Conservation (phyloP, 2,888 invertebrate species). For the Ischnus inquisitorius region DNA sequence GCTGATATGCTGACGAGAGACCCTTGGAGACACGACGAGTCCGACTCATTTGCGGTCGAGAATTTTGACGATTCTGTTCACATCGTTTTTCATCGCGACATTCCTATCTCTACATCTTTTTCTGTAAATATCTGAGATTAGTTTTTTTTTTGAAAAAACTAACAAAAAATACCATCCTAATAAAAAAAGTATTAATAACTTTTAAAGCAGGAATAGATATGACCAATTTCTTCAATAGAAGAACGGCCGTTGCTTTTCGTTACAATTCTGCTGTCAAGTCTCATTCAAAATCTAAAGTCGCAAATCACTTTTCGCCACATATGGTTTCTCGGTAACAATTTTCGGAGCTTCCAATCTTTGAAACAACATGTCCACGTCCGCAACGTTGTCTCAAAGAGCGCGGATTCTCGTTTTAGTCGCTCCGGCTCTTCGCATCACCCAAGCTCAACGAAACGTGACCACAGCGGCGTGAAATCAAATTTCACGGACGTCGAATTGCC, state of each 20-base stretch:
- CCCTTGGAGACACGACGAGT: slow-evolving; percentile 48
- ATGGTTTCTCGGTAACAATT: neutral
- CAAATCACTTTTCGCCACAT: slow-evolving; percentile 31
- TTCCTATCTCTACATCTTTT: no score
- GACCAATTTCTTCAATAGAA: neutral
- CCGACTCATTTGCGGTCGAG: slow-evolving; percentile 26
- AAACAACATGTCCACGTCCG: slow-evolving; percentile 20
- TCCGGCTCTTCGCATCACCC: slow-evolving; percentile 9
- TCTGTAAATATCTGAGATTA: neutral
- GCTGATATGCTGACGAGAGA: slow-evolving; percentile 57
- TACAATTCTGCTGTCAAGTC: neutral
- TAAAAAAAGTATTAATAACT: no score
- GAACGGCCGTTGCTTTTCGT: neutral
- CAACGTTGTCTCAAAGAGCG: slow-evolving; percentile 7
- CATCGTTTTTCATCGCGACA: neutral
- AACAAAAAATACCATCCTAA: no score
- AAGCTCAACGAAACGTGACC: slow-evolving; percentile 46
- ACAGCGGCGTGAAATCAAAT: slow-evolving; percentile 76
- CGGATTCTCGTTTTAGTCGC: slow-evolving; percentile 14
- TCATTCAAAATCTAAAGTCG: neutral
- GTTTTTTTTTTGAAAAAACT: neutral
- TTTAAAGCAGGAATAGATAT: neutral
- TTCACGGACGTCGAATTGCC: slow-evolving; percentile 78
- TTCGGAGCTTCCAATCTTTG: slow-evolving; percentile 1
- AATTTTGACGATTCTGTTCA: slow-evolving; percentile 21